phyloP scores from a whole-genome alignment of 2,113 vertebrate genomes.

The Addax nasomaculatus region DNA sequence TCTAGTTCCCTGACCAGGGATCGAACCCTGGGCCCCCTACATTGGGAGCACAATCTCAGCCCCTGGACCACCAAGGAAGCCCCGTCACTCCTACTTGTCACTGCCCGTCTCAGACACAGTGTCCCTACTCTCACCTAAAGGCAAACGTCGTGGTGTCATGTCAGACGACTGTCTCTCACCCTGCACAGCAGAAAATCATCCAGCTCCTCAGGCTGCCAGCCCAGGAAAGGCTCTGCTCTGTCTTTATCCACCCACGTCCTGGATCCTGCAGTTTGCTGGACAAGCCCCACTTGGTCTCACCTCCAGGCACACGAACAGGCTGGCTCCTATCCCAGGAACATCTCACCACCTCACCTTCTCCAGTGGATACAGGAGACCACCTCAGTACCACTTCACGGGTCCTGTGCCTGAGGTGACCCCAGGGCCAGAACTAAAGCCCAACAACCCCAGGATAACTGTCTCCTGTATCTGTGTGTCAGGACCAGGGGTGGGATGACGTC shows the following conservation, averaged over 20 bases:
- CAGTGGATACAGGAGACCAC: neutral
- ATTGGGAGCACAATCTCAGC: fast-evolving
- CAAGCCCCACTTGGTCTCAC: neutral
- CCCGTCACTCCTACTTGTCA: neutral
- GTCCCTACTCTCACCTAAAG: neutral
- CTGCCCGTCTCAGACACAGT: neutral
- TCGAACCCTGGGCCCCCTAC: neutral
- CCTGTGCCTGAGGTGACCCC: neutral
- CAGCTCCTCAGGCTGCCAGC: neutral
- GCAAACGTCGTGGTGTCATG: neutral
- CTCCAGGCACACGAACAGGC: neutral
- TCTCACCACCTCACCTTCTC: neutral
- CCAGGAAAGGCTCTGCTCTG: neutral
- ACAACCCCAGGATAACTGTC: neutral
- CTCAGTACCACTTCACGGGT: neutral
- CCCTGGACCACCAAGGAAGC: neutral
- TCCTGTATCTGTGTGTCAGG: neutral
- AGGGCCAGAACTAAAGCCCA: neutral
- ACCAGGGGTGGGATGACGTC: neutral
- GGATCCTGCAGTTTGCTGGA: neutral
- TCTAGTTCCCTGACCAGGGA: neutral
- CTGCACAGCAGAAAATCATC: neutral
- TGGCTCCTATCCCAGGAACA: no score
- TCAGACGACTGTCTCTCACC: neutral
- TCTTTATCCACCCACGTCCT: neutral